phyloP scores from a whole-genome alignment of 1,140 invertebrate species.

The Cotesia glomerata region DNA sequence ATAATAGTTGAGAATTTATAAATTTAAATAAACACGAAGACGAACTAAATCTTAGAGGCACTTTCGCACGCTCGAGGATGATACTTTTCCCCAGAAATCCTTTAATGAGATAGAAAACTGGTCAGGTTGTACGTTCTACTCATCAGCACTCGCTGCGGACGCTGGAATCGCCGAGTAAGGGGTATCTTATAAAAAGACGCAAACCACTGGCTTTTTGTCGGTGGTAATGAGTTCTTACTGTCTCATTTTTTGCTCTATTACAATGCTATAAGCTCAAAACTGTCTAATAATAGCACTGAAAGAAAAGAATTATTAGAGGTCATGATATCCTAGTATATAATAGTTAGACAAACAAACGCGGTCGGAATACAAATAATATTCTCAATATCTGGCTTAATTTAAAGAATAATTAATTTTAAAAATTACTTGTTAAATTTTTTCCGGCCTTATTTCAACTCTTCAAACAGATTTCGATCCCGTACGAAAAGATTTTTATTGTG shows the following conservation, averaged over 20 bases:
- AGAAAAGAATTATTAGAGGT: background rate
- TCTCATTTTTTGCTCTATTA: background rate
- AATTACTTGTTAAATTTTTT: too few species aligned
- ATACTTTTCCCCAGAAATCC: conserved; percentile 34
- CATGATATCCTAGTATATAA: background rate
- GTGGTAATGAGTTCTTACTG: background rate
- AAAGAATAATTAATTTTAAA: too few species aligned
- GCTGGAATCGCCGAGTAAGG: background rate
- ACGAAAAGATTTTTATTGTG: background rate
- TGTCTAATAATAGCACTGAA: too few species aligned
- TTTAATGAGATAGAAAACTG: conserved; percentile 31
- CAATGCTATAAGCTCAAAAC: too few species aligned
- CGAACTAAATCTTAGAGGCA: conserved; percentile 11
- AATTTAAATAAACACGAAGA: background rate
- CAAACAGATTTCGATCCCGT: background rate
- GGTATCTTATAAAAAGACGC: background rate
- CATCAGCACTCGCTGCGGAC: conserved; percentile 6
- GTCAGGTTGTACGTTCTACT: conserved; percentile 41
- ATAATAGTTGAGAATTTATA: background rate
- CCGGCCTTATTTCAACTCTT: too few species aligned
- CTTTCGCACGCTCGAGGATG: conserved; percentile 39
- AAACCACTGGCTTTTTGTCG: conserved; percentile 1
- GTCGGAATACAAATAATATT: background rate
- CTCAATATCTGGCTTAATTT: background rate
- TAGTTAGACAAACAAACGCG: background rate